Evolutionary conservation across 1,140 invertebrate genomes (phyloP).

Genomic region (Lineus longissimus): DNA sequence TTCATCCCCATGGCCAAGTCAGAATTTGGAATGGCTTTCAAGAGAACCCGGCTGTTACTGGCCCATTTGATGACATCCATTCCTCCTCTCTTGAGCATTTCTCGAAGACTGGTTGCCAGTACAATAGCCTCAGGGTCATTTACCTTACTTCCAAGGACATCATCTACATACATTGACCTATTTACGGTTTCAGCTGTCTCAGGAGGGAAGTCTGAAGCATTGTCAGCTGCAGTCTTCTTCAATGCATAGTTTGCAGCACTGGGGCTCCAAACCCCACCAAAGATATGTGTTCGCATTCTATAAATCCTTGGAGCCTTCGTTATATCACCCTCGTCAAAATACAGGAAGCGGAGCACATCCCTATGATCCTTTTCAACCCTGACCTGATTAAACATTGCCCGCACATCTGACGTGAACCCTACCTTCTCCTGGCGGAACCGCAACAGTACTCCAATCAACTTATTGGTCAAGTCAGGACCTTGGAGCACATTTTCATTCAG

Average conservation of each 20-base stretch:
- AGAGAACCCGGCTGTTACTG: constrained; percentile 7
- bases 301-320: no score
- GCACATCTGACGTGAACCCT: neutral
- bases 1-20: neutral
- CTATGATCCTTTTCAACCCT: neutral
- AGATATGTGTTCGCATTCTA: no score
- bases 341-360: neutral
- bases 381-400: constrained; percentile 5
- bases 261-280: no score
- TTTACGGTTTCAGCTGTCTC: neutral
- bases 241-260: no score
- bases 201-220: no score
- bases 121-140: neutral
- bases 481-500: constrained; percentile 5
- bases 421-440: neutral
- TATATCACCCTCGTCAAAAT: neutral
- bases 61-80: constrained; percentile 15
- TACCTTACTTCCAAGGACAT: constrained; percentile 6
- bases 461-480: constrained; percentile 4
- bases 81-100: constrained; percentile 10
- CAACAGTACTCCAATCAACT: neutral
- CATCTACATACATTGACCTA: constrained; percentile 16
- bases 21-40: constrained; percentile 11
- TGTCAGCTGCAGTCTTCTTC: no score
- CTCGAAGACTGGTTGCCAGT: neutral